Base-by-base conservation (phyloP, 2,797 vertebrate genomes). In the Peromyscus melanophrys region DNA sequence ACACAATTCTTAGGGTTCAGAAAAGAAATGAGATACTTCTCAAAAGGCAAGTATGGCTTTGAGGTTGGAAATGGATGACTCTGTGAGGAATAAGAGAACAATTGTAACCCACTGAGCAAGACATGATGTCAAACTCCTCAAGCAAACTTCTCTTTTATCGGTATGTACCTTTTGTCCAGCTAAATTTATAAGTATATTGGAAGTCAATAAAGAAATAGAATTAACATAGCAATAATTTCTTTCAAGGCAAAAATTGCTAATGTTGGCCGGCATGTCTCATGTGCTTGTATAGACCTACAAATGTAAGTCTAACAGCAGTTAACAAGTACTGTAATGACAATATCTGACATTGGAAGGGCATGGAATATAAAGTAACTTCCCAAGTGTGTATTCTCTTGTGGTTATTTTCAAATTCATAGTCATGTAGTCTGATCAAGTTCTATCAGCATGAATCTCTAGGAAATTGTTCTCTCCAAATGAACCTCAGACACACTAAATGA, bases 401-500 rank as follows among this genome's bases (percentile, higher is more conserved):
- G 6, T 97, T 96, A 92, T 81, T 93, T 90, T 34, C 71, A 96
- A 84, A 43, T 92, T 94, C 25, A 9, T 43, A 46, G 65, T 89
- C 34, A 46, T 46, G 29, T 73, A 77, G 71, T 40, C 25, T 82
- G 61, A 82, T 55, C 76, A 88, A 93, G 7, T 29, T 77, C 19
- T 94, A 96, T 87, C 17, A 89, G 55, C 31, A 75, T 29, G 89
- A 63, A 17, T 86, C 19, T 71, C 40, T 85, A 59, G 40, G 21
- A 94, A 63, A 95, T 2, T 94, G 25, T 69, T 92, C 27, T 86
- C 61, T 93, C 52, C 67, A 37, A 96, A 93, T 88, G 4, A 13
- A 52, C 8, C 73, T 87, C 21, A 40, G 46, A 1, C 19, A 91
- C 61, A 86, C 37, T 49, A 71, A 61, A 31, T 61, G 46, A 34